Conservation (phyloP, 2,888 invertebrate species). For the Orthonevra nobilis region DNA sequence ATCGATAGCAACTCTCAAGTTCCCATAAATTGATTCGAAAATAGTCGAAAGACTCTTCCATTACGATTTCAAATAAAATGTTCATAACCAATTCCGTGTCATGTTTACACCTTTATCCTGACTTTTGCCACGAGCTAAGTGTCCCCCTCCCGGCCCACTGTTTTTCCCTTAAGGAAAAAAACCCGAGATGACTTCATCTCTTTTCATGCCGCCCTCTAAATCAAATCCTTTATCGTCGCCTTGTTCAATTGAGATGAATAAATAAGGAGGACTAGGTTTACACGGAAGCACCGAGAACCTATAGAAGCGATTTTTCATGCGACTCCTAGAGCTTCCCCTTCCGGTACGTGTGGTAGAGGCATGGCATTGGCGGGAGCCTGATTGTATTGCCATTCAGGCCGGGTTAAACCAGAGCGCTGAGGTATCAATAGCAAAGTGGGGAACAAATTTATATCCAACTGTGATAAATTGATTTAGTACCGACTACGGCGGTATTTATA, state of each 20-base stretch:
- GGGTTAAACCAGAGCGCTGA: too few species aligned
- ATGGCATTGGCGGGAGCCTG: neutral
- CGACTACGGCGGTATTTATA: constrained; percentile 41
- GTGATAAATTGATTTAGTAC: constrained; percentile 58
- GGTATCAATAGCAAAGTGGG: constrained; percentile 33
- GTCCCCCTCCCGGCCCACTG: neutral
- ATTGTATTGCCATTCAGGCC: constrained; percentile 45
- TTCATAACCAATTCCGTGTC: constrained; percentile 3
- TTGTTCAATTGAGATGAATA: constrained; percentile 46
- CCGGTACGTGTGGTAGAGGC: too few species aligned
- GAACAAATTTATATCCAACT: constrained; percentile 57
- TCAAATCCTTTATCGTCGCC: constrained; percentile 54
- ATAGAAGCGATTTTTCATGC: constrained; percentile 43
- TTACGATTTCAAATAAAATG: constrained; percentile 30
- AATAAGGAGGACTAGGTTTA: constrained; percentile 27
- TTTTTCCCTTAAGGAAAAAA: too few species aligned
- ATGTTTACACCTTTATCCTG: constrained; percentile 9
- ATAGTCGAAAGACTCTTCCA: neutral
- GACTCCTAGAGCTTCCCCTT: constrained; percentile 8
- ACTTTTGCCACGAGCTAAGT: neutral
- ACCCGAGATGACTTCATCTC: constrained; percentile 40
- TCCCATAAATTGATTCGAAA: constrained; percentile 32
- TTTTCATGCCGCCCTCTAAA: constrained; percentile 7
- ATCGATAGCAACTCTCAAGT: too few species aligned
- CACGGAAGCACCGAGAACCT: too few species aligned